phyloP scores from a whole-genome alignment of 2,888 invertebrate species.

The Serrognathus titanus region DNA sequence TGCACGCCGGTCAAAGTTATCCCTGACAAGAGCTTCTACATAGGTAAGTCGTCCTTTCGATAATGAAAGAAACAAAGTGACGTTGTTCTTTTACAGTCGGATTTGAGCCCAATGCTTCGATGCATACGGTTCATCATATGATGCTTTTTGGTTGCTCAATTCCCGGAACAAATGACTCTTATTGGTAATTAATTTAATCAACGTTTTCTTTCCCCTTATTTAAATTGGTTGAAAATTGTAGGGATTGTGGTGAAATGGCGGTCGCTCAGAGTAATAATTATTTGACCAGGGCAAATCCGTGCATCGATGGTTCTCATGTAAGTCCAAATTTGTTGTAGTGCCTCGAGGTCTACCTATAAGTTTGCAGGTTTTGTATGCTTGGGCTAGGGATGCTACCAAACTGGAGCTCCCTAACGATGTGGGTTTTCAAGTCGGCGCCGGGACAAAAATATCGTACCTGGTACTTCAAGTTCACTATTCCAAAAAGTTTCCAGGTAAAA shows the following conservation, averaged over 20 bases:
- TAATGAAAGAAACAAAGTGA: neutral
- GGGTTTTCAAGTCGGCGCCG: slow-evolving; percentile 87
- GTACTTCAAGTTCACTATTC: slow-evolving; percentile 78
- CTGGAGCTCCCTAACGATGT: slow-evolving; percentile 79
- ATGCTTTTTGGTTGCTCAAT: slow-evolving; percentile 83
- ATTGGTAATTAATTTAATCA: slow-evolving; percentile 62
- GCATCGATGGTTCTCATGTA: slow-evolving; percentile 70
- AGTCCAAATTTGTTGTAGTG: slow-evolving; percentile 15
- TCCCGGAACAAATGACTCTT: slow-evolving; percentile 68
- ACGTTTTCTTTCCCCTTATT: slow-evolving; percentile 5
- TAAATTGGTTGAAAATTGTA: slow-evolving; percentile 36
- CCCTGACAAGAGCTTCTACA: slow-evolving; percentile 71
- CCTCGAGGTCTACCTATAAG: neutral
- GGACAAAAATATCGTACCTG: slow-evolving; percentile 79
- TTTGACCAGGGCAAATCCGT: slow-evolving; percentile 67
- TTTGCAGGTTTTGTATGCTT: slow-evolving; percentile 83
- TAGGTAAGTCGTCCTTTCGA: slow-evolving; percentile 57
- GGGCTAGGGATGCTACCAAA: slow-evolving; percentile 88
- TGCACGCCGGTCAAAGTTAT: slow-evolving; percentile 88
- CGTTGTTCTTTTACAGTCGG: slow-evolving; percentile 62
- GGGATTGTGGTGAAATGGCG: slow-evolving; percentile 95
- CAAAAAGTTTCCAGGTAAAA: slow-evolving; percentile 38
- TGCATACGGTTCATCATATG: slow-evolving; percentile 92
- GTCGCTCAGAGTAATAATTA: slow-evolving; percentile 45
- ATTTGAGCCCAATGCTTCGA: slow-evolving; percentile 88